A percentile compares a stretch with the other conserved stretches of the same genome.
phyloP scores from a whole-genome alignment of 2,113 vertebrate species.

The Phocoena phocoena region DNA sequence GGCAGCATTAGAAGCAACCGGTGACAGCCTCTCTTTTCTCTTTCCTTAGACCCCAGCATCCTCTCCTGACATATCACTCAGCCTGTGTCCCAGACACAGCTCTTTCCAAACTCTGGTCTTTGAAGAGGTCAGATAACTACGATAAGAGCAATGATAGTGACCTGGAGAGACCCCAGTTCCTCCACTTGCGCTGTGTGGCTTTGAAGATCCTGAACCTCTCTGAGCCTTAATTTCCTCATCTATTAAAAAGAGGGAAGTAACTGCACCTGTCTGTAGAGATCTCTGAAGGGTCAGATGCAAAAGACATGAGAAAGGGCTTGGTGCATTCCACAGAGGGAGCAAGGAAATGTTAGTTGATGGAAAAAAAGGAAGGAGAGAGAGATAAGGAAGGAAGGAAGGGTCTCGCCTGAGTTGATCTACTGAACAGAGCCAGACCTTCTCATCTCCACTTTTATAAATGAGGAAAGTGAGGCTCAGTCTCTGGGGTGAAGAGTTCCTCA shows the following conservation, averaged over 20 bases:
- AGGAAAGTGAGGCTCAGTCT: background rate
- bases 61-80: background rate
- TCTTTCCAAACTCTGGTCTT: background rate
- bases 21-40: background rate
- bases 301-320: background rate
- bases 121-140: background rate
- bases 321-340: background rate
- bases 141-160: background rate
- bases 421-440: background rate
- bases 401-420: background rate
- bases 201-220: background rate
- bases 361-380: background rate
- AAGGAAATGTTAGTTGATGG: background rate
- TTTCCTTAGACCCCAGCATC: background rate
- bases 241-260: background rate
- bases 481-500: background rate
- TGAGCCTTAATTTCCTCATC: background rate
- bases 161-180: background rate
- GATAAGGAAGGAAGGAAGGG: background rate
- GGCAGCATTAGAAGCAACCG: background rate
- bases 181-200: background rate
- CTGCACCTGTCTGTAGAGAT: background rate
- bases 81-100: background rate
- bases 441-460: background rate
- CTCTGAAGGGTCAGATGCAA: background rate